A percentile compares a stretch with the other conserved stretches of the same genome.
Evolutionary conservation across 2,888 invertebrate genomes (phyloP).

Genomic region (Sthenelais limicola): DNA sequence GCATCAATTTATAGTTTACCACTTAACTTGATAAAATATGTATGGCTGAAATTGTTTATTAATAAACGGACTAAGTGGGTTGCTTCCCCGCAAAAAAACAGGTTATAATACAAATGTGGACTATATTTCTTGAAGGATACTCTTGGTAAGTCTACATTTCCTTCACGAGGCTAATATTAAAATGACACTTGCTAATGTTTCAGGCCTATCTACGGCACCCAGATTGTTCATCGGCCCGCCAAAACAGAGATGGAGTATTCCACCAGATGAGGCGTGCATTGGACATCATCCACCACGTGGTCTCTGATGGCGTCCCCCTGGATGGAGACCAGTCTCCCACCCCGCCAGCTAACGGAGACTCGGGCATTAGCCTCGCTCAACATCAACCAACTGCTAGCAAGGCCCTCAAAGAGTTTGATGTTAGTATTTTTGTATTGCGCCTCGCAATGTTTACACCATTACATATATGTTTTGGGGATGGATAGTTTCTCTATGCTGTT

Average conservation of each 20-base stretch:
- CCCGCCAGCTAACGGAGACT: constrained; percentile 63
- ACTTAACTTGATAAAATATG: too few species aligned
- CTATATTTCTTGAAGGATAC: too few species aligned
- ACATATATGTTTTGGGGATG: too few species aligned
- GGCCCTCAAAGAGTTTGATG: constrained; percentile 86
- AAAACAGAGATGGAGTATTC: constrained; percentile 97
- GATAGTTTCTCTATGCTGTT: too few species aligned
- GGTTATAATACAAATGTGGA: too few species aligned
- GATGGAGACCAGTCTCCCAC: constrained; percentile 59
- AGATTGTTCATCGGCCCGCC: constrained; percentile 91
- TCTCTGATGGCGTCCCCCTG: constrained; percentile 88
- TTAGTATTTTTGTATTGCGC: constrained; percentile 58
- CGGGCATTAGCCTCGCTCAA: constrained; percentile 72
- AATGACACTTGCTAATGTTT: constrained; percentile 41
- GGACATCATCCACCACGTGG: constrained; percentile 97
- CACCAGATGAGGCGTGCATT: constrained; percentile 94
- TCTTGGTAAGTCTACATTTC: too few species aligned
- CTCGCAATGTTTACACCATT: too few species aligned
- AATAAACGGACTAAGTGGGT: too few species aligned
- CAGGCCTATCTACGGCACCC: constrained; percentile 95
- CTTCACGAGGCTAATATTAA: too few species aligned
- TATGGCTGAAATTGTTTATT: too few species aligned
- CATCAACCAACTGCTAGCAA: constrained; percentile 78
- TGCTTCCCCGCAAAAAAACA: too few species aligned
- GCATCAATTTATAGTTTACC: too few species aligned